Base-by-base conservation (phyloP, 2,113 vertebrate genomes). In the Gadus chalcogrammus region DNA sequence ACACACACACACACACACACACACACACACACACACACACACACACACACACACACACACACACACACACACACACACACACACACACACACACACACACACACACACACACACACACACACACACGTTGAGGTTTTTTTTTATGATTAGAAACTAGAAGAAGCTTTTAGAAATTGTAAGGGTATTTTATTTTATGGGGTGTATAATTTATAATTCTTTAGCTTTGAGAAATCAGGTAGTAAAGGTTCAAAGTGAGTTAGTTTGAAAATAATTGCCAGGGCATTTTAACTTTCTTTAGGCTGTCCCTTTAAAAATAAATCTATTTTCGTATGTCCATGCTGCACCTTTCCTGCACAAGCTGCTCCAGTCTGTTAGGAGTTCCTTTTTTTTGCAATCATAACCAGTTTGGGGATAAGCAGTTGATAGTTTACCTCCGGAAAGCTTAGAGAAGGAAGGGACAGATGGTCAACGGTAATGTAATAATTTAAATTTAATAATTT, bases 181-280 rank as follows among this genome's bases (percentile, higher is more conserved):
- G 84, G 76, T n/a, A 24, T 79, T 82, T 79, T 73, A 61, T 79
- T 65, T 52, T 79, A 77, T 73, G 42, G 73, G 75, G 68, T 82
- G 73, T 84, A 69, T 87, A 86, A 88, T 86, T 88, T 87, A 87
- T 83, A 65, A 80, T 78, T 81, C 68, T 71, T 13, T 74, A 61
- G 68, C 72, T 80, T 80, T 73, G 61, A 72, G 58, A 71, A 93
- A 93, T 76, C 69, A 76, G 64, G 66, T 79, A 58, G 70, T 68
- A 76, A 58, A 77, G 55, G 69, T 84, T 84, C 83, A 82, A 82
- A 83, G 81, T 42, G 22, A 67, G 72, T 70, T 69, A 68, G 38
- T 78, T 79, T 84, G 75, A 84, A 77, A 59, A 74, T 77, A 79
- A 81, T 77, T 77, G 61, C 61, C 62, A 52, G 72, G 61, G 78